Evolutionary conservation across 2,113 vertebrate genomes (phyloP).

Genomic region (Trichechus manatus): DNA sequence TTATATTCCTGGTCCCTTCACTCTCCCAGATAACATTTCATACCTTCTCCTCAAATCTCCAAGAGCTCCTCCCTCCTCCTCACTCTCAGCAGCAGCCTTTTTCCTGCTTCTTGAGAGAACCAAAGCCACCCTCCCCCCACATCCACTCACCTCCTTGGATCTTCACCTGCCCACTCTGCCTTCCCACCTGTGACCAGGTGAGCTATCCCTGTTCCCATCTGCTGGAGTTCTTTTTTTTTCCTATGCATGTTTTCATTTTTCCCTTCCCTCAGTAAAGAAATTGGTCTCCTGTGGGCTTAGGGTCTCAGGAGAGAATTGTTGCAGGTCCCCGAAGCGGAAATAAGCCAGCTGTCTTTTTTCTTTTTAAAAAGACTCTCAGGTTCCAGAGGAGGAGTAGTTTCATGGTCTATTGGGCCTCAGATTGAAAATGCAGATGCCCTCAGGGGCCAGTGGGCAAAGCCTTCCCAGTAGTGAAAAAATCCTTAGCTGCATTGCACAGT

Average conservation of each 20-base stretch:
- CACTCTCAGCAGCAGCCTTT: background rate
- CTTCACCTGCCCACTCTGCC: background rate
- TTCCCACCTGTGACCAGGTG: background rate
- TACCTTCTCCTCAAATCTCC: background rate
- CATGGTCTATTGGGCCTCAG: background rate
- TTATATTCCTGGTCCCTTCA: background rate
- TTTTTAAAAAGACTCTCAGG: background rate
- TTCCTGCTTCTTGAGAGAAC: background rate
- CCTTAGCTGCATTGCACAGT: background rate
- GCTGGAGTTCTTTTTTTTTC: background rate
- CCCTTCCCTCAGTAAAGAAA: background rate
- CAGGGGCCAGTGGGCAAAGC: background rate
- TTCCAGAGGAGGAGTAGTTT: conserved; percentile 5
- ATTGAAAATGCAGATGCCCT: conserved; percentile 7
- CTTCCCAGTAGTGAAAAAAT: background rate
- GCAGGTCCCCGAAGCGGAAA: background rate
- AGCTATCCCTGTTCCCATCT: background rate
- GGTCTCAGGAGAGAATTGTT: conserved; percentile 3
- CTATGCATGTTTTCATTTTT: background rate
- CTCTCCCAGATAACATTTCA: background rate
- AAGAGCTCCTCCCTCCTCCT: background rate
- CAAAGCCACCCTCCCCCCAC: background rate
- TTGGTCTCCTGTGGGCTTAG: background rate
- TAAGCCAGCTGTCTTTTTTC: background rate
- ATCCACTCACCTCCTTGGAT: background rate